Base-by-base conservation (phyloP, 2,113 vertebrate species). In the Mormyrus lacerda region DNA sequence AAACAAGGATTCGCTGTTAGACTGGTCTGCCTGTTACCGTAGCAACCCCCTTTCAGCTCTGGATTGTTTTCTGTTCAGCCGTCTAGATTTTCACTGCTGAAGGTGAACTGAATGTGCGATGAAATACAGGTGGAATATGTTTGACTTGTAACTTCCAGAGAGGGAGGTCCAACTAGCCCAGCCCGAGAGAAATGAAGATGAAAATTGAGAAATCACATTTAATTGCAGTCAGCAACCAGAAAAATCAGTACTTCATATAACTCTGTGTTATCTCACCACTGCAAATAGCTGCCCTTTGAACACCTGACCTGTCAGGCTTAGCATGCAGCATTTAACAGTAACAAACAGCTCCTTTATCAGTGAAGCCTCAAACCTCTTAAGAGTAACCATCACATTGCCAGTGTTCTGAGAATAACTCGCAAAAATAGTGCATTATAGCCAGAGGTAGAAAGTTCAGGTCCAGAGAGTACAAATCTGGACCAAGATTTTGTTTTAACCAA, bases 11-110 rank as follows among this genome's bases (percentile, higher is more conserved):
- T 87, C 27, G 10, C 45, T 73, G 88, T 88, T 92, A 87, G 89
- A 91, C 83, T 42, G 79, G 85, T 90, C 85, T 88, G 89, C 89
- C 51, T 91, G 93, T 93, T 93, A 91, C 93, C 93, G 35, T 93
- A 92, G 91, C 93, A 93, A 93, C 93, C 73, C 88, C 90, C 91
- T 90, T 89, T 48, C 88, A 91, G 89, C 79, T 90, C 83, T 91
- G 90, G 88, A 91, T 91, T 93, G 91, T 91, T 92, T 91, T 92
- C 87, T 83, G 88, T 89, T 91, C 61, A 86, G 90, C 86, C 87
- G 90, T 92, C 92, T 90, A 91, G 92, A 92, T 92, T 90, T 89
- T 90, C 89, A 79, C 69, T 65, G 69, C 86, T 88, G 82, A 27
- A 85, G 13, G 24, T 47, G 53, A 86, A 89, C 15, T 65, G 83